phyloP scores from a whole-genome alignment of 2,113 vertebrate genomes.

The Lepisosteus osseus region DNA sequence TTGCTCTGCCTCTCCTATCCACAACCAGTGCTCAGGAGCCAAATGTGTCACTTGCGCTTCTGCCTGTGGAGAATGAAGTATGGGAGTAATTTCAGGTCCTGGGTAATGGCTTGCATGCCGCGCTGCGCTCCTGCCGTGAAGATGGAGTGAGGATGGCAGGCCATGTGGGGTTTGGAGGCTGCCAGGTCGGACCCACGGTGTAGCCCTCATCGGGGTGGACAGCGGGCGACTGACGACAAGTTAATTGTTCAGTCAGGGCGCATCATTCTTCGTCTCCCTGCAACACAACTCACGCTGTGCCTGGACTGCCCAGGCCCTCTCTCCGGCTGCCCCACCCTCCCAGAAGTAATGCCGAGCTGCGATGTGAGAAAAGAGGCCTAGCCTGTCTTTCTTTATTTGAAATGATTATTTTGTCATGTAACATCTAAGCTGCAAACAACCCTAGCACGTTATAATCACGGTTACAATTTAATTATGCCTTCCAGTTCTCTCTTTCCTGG shows the following conservation, averaged over 20 bases:
- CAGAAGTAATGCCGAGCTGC: too few relatives aligned
- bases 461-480: too few relatives aligned
- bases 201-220: too few relatives aligned
- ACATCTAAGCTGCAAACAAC: too few relatives aligned
- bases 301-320: too few relatives aligned
- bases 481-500: too few relatives aligned
- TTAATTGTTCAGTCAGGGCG: background rate
- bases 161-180: background rate
- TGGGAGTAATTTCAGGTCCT: slow-evolving; percentile 22
- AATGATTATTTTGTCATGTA: too few relatives aligned
- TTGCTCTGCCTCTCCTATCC: background rate
- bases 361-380: too few relatives aligned
- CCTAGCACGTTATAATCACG: too few relatives aligned
- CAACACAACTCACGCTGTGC: too few relatives aligned
- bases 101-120: slow-evolving; percentile 11
- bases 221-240: slow-evolving; percentile 1
- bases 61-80: slow-evolving; percentile 14
- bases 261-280: background rate
- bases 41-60: background rate
- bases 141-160: slow-evolving; percentile 21
- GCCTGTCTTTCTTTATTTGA: too few relatives aligned
- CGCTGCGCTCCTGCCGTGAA: slow-evolving; percentile 18
- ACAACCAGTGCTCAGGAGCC: background rate
- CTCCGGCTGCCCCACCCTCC: too few relatives aligned
- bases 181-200: slow-evolving; percentile 8